Evolutionary conservation across 2,113 vertebrate genomes (phyloP).

Genomic region (Larimichthys polyactis): DNA sequence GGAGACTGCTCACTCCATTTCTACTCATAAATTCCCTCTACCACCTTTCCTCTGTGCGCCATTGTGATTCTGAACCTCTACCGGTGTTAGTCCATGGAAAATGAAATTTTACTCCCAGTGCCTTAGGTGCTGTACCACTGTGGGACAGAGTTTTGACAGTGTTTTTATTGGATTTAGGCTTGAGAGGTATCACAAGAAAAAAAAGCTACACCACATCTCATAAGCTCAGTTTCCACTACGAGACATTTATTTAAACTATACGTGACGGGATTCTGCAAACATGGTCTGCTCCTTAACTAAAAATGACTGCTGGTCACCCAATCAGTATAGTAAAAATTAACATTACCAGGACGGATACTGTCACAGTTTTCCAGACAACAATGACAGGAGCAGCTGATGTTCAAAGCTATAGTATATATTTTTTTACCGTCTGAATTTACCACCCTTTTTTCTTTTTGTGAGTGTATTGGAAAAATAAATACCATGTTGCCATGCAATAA

Average conservation of each 20-base stretch:
- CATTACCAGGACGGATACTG: not conserved
- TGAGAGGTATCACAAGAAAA: constrained; percentile 9
- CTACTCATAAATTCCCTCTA: constrained; percentile 46
- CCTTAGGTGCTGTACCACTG: constrained; percentile 37
- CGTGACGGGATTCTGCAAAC: not conserved
- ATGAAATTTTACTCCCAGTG: constrained; percentile 61
- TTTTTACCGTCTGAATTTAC: not conserved
- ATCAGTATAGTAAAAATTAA: not conserved
- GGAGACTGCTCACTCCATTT: constrained; percentile 50
- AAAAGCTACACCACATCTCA: constrained; percentile 13
- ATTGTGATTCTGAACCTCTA: constrained; percentile 31
- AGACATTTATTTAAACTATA: constrained; percentile 11
- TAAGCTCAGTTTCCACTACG: not conserved
- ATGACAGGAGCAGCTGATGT: not conserved
- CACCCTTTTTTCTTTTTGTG: not conserved
- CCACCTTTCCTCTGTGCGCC: constrained; percentile 23
- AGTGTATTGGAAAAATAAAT: not conserved
- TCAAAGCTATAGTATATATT: not conserved
- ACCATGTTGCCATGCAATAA: not conserved
- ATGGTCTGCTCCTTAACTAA: too few relatives aligned
- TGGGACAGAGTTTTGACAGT: constrained; percentile 35
- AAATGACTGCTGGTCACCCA: too few relatives aligned
- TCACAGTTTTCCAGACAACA: not conserved
- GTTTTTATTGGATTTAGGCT: constrained; percentile 43
- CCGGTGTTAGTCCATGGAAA: constrained; percentile 27